Conservation (phyloP, 2,113 vertebrate genomes). For the Trichomycterus rosablanca region DNA sequence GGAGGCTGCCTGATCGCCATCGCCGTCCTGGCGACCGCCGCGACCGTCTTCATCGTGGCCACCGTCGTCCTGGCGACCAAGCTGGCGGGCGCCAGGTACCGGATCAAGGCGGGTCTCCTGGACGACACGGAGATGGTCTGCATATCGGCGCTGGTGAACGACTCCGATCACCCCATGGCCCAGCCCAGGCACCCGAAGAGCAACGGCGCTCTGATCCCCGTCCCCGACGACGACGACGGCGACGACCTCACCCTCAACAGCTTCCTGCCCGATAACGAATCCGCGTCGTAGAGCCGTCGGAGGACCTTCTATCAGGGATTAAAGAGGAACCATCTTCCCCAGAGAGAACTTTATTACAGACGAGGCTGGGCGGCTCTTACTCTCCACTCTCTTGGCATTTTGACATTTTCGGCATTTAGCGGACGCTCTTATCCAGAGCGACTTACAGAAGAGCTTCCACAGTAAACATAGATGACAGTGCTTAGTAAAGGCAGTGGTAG, state of each 20-base stretch:
- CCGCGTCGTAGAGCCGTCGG: conserved; percentile 10
- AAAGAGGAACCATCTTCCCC: too few relatives aligned
- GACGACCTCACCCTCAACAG: conserved; percentile 77
- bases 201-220: conserved; percentile 33
- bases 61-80: conserved; percentile 52
- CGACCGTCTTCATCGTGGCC: conserved; percentile 66
- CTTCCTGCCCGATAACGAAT: conserved; percentile 66
- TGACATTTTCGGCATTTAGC: background rate
- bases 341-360: too few relatives aligned
- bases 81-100: conserved; percentile 59
- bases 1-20: conserved; percentile 71
- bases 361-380: too few relatives aligned
- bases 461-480: too few relatives aligned
- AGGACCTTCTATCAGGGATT: background rate
- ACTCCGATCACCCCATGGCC: conserved; percentile 46
- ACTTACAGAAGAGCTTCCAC: too few relatives aligned
- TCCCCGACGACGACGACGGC: conserved; percentile 44
- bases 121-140: conserved; percentile 74
- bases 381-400: background rate
- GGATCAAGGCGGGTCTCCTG: conserved; percentile 33
- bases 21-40: conserved; percentile 66
- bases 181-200: conserved; percentile 38
- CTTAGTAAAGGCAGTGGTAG: too few relatives aligned
- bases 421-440: too few relatives aligned
- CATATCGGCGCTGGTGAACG: conserved; percentile 71